Evolutionary conservation across 2,888 invertebrate species (phyloP).

Genomic region (Drosophila multiciliata): DNA sequence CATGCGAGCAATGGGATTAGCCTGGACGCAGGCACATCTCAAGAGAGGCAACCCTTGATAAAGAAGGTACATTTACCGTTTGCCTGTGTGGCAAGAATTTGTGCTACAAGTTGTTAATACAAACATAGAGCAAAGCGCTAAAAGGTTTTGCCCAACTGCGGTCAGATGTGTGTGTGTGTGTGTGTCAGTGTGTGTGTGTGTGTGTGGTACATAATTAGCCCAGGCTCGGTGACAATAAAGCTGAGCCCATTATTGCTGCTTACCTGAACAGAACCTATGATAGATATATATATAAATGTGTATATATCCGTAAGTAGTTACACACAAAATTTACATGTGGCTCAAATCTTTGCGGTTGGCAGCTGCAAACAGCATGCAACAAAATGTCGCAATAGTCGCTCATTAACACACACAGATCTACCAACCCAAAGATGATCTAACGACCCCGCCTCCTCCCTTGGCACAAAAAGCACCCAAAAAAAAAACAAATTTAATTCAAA

Average conservation of each 20-base stretch:
- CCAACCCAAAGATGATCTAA: conserved; percentile 30
- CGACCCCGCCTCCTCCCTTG: conserved; percentile 20
- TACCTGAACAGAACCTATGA: conserved; percentile 18
- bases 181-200: neutral
- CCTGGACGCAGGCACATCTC: neutral
- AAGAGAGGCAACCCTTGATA: conserved; percentile 16
- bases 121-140: conserved; percentile 12
- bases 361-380: conserved; percentile 30
- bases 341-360: conserved; percentile 19
- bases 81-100: conserved; percentile 20
- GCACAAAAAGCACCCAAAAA: conserved; percentile 12
- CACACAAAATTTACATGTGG: conserved; percentile 45
- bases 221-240: conserved; percentile 12
- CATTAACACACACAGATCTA: conserved; percentile 42
- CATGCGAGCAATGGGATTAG: conserved; percentile 15
- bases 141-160: conserved; percentile 59
- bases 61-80: conserved; percentile 19
- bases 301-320: conserved; percentile 27
- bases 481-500: conserved; percentile 4
- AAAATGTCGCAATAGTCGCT: conserved; percentile 46
- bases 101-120: conserved; percentile 56
- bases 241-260: conserved; percentile 36
- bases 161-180: conserved; percentile 12
- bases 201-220: conserved; percentile 51
- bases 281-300: neutral